Evolutionary conservation across 2,797 vertebrate species (phyloP).

Genomic region (Amblyopsis hoosieri): DNA sequence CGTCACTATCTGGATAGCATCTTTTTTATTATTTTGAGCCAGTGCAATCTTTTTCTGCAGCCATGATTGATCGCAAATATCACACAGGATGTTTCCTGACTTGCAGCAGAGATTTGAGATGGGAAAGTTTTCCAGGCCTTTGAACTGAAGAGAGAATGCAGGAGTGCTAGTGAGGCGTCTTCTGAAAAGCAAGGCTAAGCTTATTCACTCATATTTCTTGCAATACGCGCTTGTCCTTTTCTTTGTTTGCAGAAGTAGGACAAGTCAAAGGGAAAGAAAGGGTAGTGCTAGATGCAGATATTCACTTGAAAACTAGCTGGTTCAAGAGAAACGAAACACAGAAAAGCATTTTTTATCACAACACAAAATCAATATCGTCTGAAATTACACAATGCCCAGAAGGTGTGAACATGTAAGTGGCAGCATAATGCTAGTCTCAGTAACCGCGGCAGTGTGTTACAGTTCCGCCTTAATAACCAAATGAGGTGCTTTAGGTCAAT

Average conservation of each 20-base stretch:
- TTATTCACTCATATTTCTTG: slow-evolving; percentile 43
- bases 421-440: slow-evolving; percentile 17
- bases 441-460: slow-evolving; percentile 44
- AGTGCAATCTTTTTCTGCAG: slow-evolving; percentile 52
- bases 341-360: slow-evolving; percentile 1
- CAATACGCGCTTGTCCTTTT: slow-evolving; percentile 40
- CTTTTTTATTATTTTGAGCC: slow-evolving; percentile 61
- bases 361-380: neutral
- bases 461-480: slow-evolving; percentile 54
- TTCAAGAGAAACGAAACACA: slow-evolving; percentile 14
- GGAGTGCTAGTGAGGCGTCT: slow-evolving; percentile 37
- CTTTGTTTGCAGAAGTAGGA: slow-evolving; percentile 61
- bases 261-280: slow-evolving; percentile 38
- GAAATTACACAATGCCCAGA: slow-evolving; percentile 8
- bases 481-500: slow-evolving; percentile 74
- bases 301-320: slow-evolving; percentile 9
- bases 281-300: slow-evolving; percentile 22
- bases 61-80: slow-evolving; percentile 72
- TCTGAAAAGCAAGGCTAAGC: slow-evolving; percentile 42
- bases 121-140: slow-evolving; percentile 47
- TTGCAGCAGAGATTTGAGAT: slow-evolving; percentile 56
- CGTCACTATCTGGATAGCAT: slow-evolving; percentile 56
- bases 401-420: slow-evolving; percentile 9
- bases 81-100: slow-evolving; percentile 52
- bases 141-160: slow-evolving; percentile 41